Conservation (phyloP, 2,113 vertebrate species). For the Rhabdornis inornatus region DNA sequence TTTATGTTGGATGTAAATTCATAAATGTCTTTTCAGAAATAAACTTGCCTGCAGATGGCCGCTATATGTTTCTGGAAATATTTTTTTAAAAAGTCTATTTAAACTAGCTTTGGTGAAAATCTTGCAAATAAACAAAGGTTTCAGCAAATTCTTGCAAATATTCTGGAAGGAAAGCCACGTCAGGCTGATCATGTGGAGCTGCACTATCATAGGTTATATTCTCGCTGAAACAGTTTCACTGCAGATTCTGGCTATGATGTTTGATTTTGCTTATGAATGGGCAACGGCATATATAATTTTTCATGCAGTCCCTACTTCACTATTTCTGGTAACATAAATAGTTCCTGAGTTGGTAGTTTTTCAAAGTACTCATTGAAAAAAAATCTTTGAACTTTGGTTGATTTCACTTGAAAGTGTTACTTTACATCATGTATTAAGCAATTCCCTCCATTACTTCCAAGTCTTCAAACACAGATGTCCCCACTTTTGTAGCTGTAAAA, state of each 20-base stretch:
- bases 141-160: constrained; percentile 10
- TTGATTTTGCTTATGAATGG: constrained; percentile 1
- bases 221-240: neutral
- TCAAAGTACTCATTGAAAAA: neutral
- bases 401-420: constrained; percentile 21
- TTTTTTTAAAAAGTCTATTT: constrained; percentile 2
- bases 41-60: constrained; percentile 22
- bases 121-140: constrained; percentile 37
- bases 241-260: neutral
- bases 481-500: neutral
- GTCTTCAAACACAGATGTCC: neutral
- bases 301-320: neutral
- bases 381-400: constrained; percentile 4
- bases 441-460: constrained; percentile 16
- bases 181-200: neutral
- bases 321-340: constrained; percentile 11
- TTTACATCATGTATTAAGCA: constrained; percentile 20
- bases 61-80: constrained; percentile 29
- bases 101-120: constrained; percentile 19
- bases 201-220: neutral
- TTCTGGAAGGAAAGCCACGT: neutral
- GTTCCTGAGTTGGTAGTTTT: neutral
- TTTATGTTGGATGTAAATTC: constrained; percentile 46
- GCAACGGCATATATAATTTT: neutral
- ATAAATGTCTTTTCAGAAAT: constrained; percentile 31